Conservation (phyloP, 2,113 vertebrate species). For the Myotis davidii region DNA sequence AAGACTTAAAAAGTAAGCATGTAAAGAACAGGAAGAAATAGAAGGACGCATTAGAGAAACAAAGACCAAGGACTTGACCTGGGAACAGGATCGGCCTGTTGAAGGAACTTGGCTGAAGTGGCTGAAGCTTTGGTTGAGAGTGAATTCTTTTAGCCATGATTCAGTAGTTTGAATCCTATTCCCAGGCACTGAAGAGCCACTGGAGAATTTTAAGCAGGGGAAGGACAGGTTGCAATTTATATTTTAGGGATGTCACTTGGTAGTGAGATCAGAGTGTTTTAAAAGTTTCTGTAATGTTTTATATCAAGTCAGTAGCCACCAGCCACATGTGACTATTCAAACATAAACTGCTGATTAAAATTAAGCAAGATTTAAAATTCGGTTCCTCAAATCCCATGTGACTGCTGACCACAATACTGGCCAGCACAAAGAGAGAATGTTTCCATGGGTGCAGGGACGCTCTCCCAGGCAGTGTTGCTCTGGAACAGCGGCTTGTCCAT, state of each 20-base stretch:
- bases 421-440: not conserved
- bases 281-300: not conserved
- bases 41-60: not conserved
- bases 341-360: not conserved
- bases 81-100: not conserved
- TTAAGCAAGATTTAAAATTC: not conserved
- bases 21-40: not conserved
- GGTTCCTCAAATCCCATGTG: not conserved
- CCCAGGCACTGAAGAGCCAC: not conserved
- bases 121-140: not conserved
- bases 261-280: not conserved
- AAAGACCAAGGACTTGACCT: not conserved
- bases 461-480: not conserved
- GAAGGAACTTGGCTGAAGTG: not conserved
- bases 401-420: not conserved
- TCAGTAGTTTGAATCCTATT: not conserved
- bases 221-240: not conserved
- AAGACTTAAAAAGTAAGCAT: not conserved
- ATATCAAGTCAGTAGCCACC: not conserved
- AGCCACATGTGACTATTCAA: too few relatives aligned
- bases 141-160: not conserved
- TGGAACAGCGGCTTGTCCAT: accelerated
- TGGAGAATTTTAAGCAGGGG: not conserved
- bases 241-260: not conserved
- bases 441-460: not conserved